Evolutionary conservation across 1,140 invertebrate genomes (phyloP), one percentile per base, ranked within the genome.

Genomic region (Pogonognathellus flavescens): DNA sequence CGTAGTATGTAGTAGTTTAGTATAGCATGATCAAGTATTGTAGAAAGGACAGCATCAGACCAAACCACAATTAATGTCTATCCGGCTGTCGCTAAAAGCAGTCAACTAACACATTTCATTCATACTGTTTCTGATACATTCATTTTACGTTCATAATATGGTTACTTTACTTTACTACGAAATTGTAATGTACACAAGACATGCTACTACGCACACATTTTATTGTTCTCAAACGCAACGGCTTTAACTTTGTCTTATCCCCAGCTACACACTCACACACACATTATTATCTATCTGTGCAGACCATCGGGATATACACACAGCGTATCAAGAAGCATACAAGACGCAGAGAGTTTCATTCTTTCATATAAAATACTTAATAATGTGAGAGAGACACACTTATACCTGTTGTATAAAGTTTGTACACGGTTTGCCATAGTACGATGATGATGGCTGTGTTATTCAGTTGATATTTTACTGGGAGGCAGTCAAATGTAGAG

Each of bases 401-500:
- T 41, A 6, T 41, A 41, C 2, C 31, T 41, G 31, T 41, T 41
- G 31, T 41, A 41, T 41, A 41, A 41, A 41, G 31, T 41, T 41
- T 41, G 31, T 41, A 6, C 31, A 41, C 31, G 31, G 31, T 41
- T 41, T 41, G 31, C 31, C 31, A 41, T 41, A 41, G 18, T 20
- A 8, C 8, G 14, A 14, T 59, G 57, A 16, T 59, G 18, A 59
- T 59, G 18, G 18, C 18, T 20, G 14, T 20, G 14, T 20, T 59
- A 59, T 4, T 59, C 18, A 16, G 18, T 59, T 59, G 57, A 14
- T 59, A 31, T 81, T 20, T 81, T 53, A 55, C 55, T 80, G 25
- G 66, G 49, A 41, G 31, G 20, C 20, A 60, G 31, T 0, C 16
- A 85, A 82, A 85, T 80, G 76, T 85, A 55, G 80, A 82, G 76